Evolutionary conservation across 1,140 invertebrate species (phyloP), one percentile per base, ranked within the genome.

Genomic region (Tyrophagus putrescentiae): DNA sequence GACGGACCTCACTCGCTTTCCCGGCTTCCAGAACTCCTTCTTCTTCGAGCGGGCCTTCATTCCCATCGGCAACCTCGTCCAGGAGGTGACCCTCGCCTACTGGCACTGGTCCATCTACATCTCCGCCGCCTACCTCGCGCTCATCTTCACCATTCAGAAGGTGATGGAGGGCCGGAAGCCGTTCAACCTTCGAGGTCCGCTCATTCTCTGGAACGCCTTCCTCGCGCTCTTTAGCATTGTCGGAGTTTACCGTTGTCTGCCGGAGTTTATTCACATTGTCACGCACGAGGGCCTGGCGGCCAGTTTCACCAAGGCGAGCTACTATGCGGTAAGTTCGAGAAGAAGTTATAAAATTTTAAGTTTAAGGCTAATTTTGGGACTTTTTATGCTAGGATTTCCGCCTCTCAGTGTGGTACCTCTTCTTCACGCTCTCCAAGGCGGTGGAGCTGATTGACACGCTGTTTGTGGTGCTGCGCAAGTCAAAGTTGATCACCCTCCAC

Each of bases 401-500:
- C 16, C 18, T 59, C 7, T 42, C 36, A 1, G 9, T 96, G 70
- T 98, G 94, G 93, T 89, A 88, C 48, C 92, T 82, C 81, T 82
- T 91, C 77, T 96, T 97, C 72, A 87, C 89, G n/a, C 73, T 96
- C 45, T 94, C 89, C 61, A 94, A 98, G 75, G 77, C 73, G 42
- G 87, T 89, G 0, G 90, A 96, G 72, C 77, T 98, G 5, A 90
- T 91, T 13, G 93, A 98, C 73, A 98, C 93, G 25, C 78, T 96
- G 59, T 98, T 98, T 76, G 89, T 98, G 50, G 87, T 97, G 18
- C 76, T 98, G 29, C 79, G 93, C 31, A 98, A 97, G 73, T 91
- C 96, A 71, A 88, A 87, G 1, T 76, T 98, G 16, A 97, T 97
- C 67, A 96, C 97, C 72, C 79, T 98, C 1, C 93, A 98, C 72